These are phyloP conservation scores for Plemyria rubiginata DNA, from an alignment of 2,888 invertebrate species.

Conservation along the genomic window DNA sequence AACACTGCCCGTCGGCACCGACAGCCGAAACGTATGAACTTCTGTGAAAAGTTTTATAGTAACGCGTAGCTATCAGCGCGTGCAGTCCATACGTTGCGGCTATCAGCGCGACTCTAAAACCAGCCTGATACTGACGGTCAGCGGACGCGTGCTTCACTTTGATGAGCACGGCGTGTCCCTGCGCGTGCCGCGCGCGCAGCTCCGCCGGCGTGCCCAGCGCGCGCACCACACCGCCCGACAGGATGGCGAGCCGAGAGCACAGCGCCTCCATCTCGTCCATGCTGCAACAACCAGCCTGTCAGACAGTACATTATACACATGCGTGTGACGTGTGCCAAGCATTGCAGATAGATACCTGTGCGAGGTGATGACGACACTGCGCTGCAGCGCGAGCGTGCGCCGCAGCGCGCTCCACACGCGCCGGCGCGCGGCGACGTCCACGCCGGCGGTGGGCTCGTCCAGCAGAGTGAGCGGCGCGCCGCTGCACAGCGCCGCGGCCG, in stretches of 20 bases:
- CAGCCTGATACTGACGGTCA: no score
- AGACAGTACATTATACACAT: neutral
- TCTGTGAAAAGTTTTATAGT: no score
- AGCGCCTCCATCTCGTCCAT: constrained; percentile 96
- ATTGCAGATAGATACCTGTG: constrained; percentile 80
- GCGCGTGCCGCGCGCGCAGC: constrained; percentile 88
- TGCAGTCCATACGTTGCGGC: no score
- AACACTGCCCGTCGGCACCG: no score
- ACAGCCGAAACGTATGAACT: no score
- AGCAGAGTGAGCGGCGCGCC: constrained; percentile 88
- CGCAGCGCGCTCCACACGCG: constrained; percentile 87
- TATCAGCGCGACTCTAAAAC: no score
- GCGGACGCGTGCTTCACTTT: constrained; percentile 47
- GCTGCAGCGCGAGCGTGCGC: constrained; percentile 68
- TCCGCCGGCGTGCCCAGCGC: constrained; percentile 90
- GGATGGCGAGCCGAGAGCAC: constrained; percentile 90
- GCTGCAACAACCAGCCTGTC: constrained; percentile 67
- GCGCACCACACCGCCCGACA: constrained; percentile 89
- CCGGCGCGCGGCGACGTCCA: constrained; percentile 88
- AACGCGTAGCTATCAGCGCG: no score
- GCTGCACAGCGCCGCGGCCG: constrained; percentile 48
- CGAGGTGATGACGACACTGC: constrained; percentile 88
- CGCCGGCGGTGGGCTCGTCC: constrained; percentile 90
- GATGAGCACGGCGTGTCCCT: constrained; percentile 80
- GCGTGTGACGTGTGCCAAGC: no score